These are phyloP conservation scores for Arge pagana DNA, from an alignment of 2,888 invertebrate species.

Conservation along the genomic window DNA sequence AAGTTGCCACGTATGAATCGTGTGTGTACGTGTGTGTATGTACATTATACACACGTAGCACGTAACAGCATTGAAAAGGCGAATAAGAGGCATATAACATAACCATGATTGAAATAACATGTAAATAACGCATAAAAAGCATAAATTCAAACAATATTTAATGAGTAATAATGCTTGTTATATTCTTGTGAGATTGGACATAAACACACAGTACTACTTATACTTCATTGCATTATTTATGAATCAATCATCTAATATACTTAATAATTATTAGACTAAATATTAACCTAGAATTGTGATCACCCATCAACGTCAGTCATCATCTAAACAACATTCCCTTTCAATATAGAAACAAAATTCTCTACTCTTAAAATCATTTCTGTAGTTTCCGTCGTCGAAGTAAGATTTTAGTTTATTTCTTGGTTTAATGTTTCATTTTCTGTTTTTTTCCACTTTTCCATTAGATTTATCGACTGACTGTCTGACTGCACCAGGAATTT, in stretches of 20 bases:
- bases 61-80: no score
- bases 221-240: constrained; percentile 58
- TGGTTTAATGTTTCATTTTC: constrained; percentile 6
- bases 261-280: constrained; percentile 59
- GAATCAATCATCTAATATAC: constrained; percentile 58
- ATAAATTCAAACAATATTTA: constrained; percentile 54
- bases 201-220: constrained; percentile 59
- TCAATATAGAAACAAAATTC: constrained; percentile 40
- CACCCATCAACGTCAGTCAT: constrained; percentile 58
- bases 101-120: no score
- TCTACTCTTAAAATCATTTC: constrained; percentile 7
- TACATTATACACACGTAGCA: no score
- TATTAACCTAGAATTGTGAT: constrained; percentile 57
- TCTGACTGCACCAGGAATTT: constrained; percentile 53
- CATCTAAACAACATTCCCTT: constrained; percentile 48
- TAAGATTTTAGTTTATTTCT: constrained; percentile 13
- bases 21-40: no score
- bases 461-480: constrained; percentile 36
- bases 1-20: no score
- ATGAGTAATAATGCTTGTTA: constrained; percentile 57
- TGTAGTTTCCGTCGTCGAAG: no score
- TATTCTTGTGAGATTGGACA: constrained; percentile 58
- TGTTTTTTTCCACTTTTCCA: constrained; percentile 13
- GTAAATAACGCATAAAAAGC: constrained; percentile 48
- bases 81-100: no score